Conservation (phyloP, 2,888 invertebrate species). For the Lasioglossum calceatum region DNA sequence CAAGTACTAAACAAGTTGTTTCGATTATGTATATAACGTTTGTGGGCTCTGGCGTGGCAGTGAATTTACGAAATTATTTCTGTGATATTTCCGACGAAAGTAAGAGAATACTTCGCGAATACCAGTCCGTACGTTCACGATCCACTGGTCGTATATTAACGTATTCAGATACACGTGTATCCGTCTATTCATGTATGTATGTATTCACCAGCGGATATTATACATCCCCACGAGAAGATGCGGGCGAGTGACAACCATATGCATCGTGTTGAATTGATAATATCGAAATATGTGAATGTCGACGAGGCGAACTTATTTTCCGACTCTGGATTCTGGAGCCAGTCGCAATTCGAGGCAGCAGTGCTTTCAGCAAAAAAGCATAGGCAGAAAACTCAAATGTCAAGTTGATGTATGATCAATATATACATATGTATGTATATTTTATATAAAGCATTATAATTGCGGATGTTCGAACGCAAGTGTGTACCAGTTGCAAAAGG, state of each 20-base stretch:
- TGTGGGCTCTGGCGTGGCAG: too few relatives aligned
- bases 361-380: neutral
- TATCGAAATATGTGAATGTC: conserved; percentile 79
- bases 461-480: too few relatives aligned
- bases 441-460: neutral
- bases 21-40: too few relatives aligned
- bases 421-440: neutral
- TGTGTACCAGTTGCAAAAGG: neutral
- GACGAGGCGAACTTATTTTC: conserved; percentile 69
- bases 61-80: neutral
- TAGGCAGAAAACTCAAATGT: neutral
- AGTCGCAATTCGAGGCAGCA: conserved; percentile 22
- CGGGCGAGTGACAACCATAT: conserved; percentile 81
- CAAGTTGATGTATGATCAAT: neutral
- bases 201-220: conserved; percentile 72
- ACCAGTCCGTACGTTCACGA: conserved; percentile 32
- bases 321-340: conserved; percentile 19
- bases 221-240: conserved; percentile 79
- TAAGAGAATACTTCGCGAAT: conserved; percentile 30
- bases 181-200: conserved; percentile 66
- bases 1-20: too few relatives aligned
- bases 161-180: conserved; percentile 69
- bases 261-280: conserved; percentile 80
- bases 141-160: conserved; percentile 64
- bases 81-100: conserved; percentile 6